phyloP scores from a whole-genome alignment of 2,888 invertebrate genomes.

The Ptilodon capucinus region DNA sequence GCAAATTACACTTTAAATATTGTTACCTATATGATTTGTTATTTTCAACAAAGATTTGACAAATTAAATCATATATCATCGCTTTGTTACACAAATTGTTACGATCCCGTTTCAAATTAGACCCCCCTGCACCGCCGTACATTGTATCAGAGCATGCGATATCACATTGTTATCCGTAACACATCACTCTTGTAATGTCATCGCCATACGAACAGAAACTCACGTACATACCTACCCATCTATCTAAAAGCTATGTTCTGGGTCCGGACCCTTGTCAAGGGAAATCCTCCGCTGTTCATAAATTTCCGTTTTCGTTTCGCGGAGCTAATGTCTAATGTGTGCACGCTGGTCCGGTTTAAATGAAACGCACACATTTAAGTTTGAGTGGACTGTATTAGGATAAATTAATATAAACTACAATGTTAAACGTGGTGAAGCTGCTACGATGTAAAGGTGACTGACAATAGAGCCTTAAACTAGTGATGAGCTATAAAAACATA shows the following conservation, averaged over 20 bases:
- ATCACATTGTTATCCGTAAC: not conserved
- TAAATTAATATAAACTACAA: no score
- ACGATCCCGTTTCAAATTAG: not conserved
- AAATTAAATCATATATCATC: not conserved
- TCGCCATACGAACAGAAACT: not conserved
- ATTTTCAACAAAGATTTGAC: not conserved
- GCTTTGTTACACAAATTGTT: not conserved
- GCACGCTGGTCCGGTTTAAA: no score
- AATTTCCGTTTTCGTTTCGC: conserved; percentile 47
- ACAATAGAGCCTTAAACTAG: no score
- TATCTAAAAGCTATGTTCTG: conserved; percentile 7
- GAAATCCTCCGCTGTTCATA: conserved; percentile 57
- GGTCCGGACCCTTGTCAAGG: conserved; percentile 59
- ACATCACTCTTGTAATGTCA: not conserved
- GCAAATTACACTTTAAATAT: no score
- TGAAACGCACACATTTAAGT: no score
- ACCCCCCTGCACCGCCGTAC: not conserved
- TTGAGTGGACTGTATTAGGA: no score
- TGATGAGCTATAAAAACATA: no score
- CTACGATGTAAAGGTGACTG: no score
- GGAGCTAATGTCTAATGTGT: conserved; percentile 21
- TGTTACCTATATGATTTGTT: no score
- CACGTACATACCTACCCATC: not conserved
- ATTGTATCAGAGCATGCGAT: not conserved
- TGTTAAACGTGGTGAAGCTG: no score